Conservation (phyloP, 2,888 invertebrate genomes). For the Elmis aenea region DNA sequence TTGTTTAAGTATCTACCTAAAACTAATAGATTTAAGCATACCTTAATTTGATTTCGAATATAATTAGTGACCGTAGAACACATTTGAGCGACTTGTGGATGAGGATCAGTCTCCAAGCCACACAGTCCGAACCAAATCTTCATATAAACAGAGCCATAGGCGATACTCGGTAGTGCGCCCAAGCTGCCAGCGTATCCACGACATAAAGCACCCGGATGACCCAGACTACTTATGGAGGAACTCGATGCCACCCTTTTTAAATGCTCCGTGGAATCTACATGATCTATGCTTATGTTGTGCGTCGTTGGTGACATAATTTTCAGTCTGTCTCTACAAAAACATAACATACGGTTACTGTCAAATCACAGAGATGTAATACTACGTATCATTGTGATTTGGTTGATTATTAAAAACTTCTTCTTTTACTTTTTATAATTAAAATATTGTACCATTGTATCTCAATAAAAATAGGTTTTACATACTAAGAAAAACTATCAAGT, state of each 20-base stretch:
- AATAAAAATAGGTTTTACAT: too few relatives aligned
- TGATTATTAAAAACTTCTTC: too few relatives aligned
- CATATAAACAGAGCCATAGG: slow-evolving; percentile 75
- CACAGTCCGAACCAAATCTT: slow-evolving; percentile 83
- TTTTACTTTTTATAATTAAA: too few relatives aligned
- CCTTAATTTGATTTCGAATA: slow-evolving; percentile 64
- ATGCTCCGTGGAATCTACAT: slow-evolving; percentile 22
- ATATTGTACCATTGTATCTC: too few relatives aligned
- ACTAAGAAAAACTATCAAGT: too few relatives aligned
- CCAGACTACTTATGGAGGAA: slow-evolving; percentile 62
- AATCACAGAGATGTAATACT: too few relatives aligned
- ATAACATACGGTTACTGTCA: not conserved
- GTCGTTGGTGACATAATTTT: slow-evolving; percentile 23
- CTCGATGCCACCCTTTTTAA: slow-evolving; percentile 65
- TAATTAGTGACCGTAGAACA: slow-evolving; percentile 73
- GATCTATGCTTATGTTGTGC: slow-evolving; percentile 19
- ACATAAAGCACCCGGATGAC: slow-evolving; percentile 30
- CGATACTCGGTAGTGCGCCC: slow-evolving; percentile 50
- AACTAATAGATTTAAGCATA: slow-evolving; percentile 32
- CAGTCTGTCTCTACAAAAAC: slow-evolving; percentile 17
- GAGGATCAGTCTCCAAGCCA: slow-evolving; percentile 79
- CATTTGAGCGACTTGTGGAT: slow-evolving; percentile 74
- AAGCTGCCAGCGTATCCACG: slow-evolving; percentile 37
- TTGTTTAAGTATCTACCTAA: not conserved
- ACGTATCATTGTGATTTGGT: too few relatives aligned